Base-by-base conservation (phyloP, 1,140 invertebrate genomes). In the Papilio aristodemus region DNA sequence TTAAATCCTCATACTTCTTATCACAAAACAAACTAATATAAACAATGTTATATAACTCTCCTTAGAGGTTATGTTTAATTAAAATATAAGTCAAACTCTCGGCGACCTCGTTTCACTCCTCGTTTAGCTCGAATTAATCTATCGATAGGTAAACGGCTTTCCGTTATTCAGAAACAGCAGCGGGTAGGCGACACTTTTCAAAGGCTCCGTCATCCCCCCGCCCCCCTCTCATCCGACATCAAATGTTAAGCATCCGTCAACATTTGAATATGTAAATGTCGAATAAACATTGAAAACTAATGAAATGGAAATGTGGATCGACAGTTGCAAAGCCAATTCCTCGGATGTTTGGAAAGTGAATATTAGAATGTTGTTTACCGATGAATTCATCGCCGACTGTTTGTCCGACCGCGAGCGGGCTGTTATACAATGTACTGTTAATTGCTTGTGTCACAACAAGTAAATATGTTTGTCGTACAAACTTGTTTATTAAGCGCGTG, bases 191-290 rank as follows among this genome's bases (percentile, higher is more conserved):
- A 22, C 22, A 66, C 63, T 66, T 66, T 66, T 66, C 41, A 66
- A 50, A 50, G 41, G 41, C 41, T 4, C 19, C 46, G 10, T 19
- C 9, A 7, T 2, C 0, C 14, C n/a, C 37, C 1, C 37, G 0
- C 38, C 38, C 11, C 38, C 38, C 10, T 36, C 19, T 25, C 38
- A 39, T 25, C 19, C 22, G 13, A 64, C 38, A 64, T 43, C 60
- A 43, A 64, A 64, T 41, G 60, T 41, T 43, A 64, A 64, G 38
- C 60, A 64, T 43, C 38, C 38, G 37, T 41, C 38, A 66, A 66
- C 63, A 66, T 66, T 66, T 66, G 63, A 66, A 66, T 66, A 66
- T 66, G 63, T 66, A 66, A 66, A 66, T 66, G 39, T 17, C 25
- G 19, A 19, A 50, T 66, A 66, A 66, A 66, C 63, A 66, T 50